Conservation (phyloP, 2,888 invertebrate genomes). For the Dasypogon diadema region DNA sequence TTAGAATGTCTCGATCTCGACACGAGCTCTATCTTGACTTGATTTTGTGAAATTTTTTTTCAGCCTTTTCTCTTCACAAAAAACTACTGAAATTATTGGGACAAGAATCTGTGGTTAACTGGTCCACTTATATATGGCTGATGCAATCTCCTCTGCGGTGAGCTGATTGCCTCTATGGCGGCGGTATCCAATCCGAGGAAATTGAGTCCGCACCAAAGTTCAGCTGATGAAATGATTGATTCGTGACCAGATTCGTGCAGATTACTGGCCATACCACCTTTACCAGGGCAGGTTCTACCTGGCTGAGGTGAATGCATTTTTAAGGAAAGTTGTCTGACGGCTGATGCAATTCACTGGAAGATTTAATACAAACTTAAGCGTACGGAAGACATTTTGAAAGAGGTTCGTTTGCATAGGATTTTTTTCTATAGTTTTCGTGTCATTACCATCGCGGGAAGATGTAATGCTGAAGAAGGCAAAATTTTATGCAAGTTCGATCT, state of each 20-base stretch:
- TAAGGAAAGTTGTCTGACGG: background rate
- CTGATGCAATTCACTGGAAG: slow-evolving; percentile 31
- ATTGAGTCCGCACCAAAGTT: background rate
- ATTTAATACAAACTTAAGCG: background rate
- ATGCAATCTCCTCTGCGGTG: slow-evolving; percentile 9
- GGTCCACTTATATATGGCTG: background rate
- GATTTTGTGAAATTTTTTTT: background rate
- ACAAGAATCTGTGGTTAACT: background rate
- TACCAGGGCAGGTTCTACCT: background rate
- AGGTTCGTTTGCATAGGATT: too few relatives aligned
- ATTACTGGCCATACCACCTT: background rate
- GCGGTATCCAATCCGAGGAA: background rate
- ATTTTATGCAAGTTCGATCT: background rate
- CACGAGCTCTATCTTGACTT: slow-evolving; percentile 1
- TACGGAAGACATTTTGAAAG: background rate
- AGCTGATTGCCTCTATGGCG: background rate
- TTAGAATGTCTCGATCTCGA: background rate
- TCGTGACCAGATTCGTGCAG: background rate
- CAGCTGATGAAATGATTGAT: slow-evolving; percentile 19
- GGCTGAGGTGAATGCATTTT: slow-evolving; percentile 13
- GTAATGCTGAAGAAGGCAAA: background rate
- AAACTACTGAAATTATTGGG: background rate
- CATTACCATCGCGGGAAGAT: background rate
- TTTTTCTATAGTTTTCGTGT: background rate
- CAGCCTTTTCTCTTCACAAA: too few relatives aligned